Evolutionary conservation across 1,140 invertebrate genomes (phyloP), one percentile per base, ranked within the genome.

Genomic region (Drosophila asahinai): DNA sequence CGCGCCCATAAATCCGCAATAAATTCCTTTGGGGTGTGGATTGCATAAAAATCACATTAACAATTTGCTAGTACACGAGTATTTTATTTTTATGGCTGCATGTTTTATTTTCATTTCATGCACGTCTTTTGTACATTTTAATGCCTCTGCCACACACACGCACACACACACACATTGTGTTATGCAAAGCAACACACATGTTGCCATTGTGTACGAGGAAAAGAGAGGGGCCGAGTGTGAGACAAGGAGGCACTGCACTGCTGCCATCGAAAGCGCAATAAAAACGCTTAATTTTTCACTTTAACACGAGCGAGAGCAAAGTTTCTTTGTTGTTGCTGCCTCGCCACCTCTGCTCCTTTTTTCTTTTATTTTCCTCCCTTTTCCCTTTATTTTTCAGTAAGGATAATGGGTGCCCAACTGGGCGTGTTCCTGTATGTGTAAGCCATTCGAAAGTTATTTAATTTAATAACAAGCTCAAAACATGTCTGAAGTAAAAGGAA

Each of bases 31-130:
- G 42, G 30, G 42, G 36, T 40, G 54, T 74, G 54, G 74, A 84
- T 90, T 90, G 86, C 86, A 90, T 90, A 90, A 90, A 90, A 90
- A 90, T 90, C 82, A 86, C 86, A 90, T 90, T 90, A 90, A 90
- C 86, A 90, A 90, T 90, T 90, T 89, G 84, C 84, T 90, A 81
- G 72, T 77, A 90, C 86, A 90, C 76, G 83, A 89, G 86, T 86
- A 91, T 90, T 90, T 90, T 90, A 90, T 90, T 90, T 90, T 90
- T 90, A 90, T 90, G 89, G 86, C 86, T 82, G 76, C 81, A 65
- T 90, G 86, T 90, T 90, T 90, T 90, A 90, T 90, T 91, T 90
- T 86, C 82, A 90, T 90, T 90, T 90, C 86, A 90, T 90, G 81
- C 76, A 76, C 84, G 80, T 80, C 84, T 89, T 79, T 78, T 83